A percentile compares a stretch with the other conserved stretches of the same genome.
These are phyloP conservation scores for Holothuria glaberrima DNA, from an alignment of 35 echinoderm and acorn worm genomes.

Conservation along the genomic window DNA sequence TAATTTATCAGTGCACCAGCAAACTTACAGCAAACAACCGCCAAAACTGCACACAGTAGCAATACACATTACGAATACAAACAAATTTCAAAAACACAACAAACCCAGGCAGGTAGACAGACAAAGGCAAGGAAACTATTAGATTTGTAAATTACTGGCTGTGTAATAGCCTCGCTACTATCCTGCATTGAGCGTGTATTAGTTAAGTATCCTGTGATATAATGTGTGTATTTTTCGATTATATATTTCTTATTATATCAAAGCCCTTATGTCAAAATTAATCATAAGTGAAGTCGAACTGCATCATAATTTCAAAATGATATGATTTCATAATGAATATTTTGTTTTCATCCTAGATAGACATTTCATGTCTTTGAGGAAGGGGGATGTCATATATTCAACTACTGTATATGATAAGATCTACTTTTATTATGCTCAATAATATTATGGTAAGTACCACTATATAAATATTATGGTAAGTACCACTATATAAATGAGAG, in stretches of 20 bases:
- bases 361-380: neutral
- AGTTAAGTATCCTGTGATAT: neutral
- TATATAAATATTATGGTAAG: no score
- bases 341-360: neutral
- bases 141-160: conserved; percentile 15
- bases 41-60: no score
- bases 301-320: neutral
- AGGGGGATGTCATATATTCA: conserved; percentile 29
- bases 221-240: neutral
- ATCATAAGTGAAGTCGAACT: neutral
- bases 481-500: no score
- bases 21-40: neutral
- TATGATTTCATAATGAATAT: neutral
- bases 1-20: neutral
- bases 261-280: neutral
- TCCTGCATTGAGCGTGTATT: neutral
- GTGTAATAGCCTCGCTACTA: conserved; percentile 5
- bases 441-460: no score
- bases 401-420: neutral
- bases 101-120: neutral
- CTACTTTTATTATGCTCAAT: no score
- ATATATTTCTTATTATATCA: neutral
- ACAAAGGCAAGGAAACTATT: neutral
- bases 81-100: neutral
- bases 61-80: neutral